These are phyloP conservation scores for Ptiloglossa arizonensis DNA, from an alignment of 1,140 invertebrate species.

Conservation along the genomic window DNA sequence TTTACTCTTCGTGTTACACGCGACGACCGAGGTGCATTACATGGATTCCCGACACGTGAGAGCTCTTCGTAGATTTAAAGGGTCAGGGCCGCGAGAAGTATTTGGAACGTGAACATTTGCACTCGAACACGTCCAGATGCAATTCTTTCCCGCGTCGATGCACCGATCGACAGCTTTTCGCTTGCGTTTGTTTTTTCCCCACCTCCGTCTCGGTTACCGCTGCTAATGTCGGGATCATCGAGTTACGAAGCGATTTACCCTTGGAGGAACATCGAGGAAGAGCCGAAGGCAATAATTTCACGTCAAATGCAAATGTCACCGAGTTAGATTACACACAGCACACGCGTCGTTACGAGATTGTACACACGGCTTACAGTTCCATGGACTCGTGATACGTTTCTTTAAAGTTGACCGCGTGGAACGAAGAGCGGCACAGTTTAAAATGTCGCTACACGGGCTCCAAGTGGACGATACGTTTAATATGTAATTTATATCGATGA, in stretches of 20 bases:
- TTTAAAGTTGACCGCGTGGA: no score
- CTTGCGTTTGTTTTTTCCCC: neutral
- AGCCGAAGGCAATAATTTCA: conserved; percentile 10
- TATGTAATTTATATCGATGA: no score
- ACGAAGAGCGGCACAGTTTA: no score
- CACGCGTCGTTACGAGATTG: neutral
- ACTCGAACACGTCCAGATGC: neutral
- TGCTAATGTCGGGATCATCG: neutral
- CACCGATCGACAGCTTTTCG: neutral
- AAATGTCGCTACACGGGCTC: no score
- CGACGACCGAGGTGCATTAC: no score
- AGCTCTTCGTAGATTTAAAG: no score
- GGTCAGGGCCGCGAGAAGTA: no score
- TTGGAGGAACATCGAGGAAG: neutral
- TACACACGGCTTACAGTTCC: neutral
- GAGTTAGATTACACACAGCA: neutral
- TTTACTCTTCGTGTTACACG: no score
- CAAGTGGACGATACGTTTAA: no score
- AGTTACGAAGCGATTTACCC: conserved; percentile 12
- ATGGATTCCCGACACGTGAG: no score
- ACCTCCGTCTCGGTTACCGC: no score
- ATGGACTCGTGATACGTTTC: neutral
- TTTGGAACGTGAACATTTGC: no score
- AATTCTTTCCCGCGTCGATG: neutral
- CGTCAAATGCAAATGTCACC: conserved; percentile 20